Evolutionary conservation across 2,888 invertebrate genomes (phyloP).

Genomic region (Drosophila heteroneura): DNA sequence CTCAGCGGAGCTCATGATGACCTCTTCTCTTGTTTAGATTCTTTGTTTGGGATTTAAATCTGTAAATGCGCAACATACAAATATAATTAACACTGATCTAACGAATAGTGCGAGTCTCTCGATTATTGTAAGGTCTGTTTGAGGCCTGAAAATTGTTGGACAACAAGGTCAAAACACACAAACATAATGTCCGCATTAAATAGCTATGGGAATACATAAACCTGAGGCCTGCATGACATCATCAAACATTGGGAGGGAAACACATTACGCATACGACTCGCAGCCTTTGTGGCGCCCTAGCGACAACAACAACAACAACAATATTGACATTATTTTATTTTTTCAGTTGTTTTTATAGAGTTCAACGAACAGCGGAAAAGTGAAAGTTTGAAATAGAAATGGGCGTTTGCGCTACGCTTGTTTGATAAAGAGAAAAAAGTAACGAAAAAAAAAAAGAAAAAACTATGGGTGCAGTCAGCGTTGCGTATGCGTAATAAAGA

Average conservation of each 20-base stretch:
- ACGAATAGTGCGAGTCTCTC: conserved; percentile 18
- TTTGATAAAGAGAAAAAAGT: conserved; percentile 26
- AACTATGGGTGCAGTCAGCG: conserved; percentile 26
- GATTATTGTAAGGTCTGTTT: conserved; percentile 1
- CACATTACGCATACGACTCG: conserved; percentile 54
- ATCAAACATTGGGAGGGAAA: conserved; percentile 30
- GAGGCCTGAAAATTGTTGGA: conserved; percentile 15
- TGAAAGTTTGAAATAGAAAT: conserved; percentile 53
- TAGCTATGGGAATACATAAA: conserved; percentile 26
- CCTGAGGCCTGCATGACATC: conserved; percentile 60
- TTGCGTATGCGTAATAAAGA: conserved; percentile 33
- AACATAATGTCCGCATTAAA: conserved; percentile 16
- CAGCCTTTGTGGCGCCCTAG: conserved; percentile 58
- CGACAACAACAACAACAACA: conserved; percentile 2
- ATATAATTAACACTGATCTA: conserved; percentile 45
- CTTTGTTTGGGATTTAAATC: conserved; percentile 79
- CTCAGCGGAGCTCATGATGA: conserved; percentile 90
- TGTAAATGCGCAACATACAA: conserved; percentile 54
- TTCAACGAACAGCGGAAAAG: conserved; percentile 61
- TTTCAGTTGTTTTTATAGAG: conserved; percentile 33
- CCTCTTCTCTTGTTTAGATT: conserved; percentile 84
- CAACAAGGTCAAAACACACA: conserved; percentile 43
- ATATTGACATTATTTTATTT: conserved; percentile 19
- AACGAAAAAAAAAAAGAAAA: background rate
- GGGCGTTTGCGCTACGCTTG: conserved; percentile 15